Evolutionary conservation across 2,113 vertebrate species (phyloP), one percentile per base, ranked within the genome.

Genomic region (Sakesphorus luctuosus): DNA sequence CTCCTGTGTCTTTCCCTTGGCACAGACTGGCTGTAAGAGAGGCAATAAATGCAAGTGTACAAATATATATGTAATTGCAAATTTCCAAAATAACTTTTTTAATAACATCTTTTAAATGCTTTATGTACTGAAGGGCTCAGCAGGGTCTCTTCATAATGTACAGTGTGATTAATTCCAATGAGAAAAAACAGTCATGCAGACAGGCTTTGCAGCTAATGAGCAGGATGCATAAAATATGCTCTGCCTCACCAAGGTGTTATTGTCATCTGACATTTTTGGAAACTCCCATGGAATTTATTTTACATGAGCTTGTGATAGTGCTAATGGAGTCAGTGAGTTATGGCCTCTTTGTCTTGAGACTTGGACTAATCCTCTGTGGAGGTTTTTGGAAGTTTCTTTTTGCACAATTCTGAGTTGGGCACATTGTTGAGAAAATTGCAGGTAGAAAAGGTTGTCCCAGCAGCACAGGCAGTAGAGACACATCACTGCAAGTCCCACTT

Each of bases 131-230:
- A 89, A 87, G 67, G 62, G 63, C 73, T 93, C 89, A 92, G 82
- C 0, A 0, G 36, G 36, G 50, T 84, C 59, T 84, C 49, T 87
- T 90, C 50, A 25, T 96, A 96, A 95, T 79, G 79, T n/a, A 58
- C 40, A 55, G 52, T 62, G 76, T 91, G 87, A 95, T 96, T 94
- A 96, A 96, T 94, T 84, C 53, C 85, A 95, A 92, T 91, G 84
- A 93, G 87, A 61, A 84, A 71, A 90, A 84, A 91, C 59, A 90
- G 71, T 71, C 65, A 83, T 76, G 92, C 89, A 96, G 91, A 76
- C 72, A 94, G 91, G 68, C 82, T 91, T 95, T 92, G 46, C 85
- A 89, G 82, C 75, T 97, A 95, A 96, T 43, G 79, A 97, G 46
- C 82, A 91, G 78, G 87, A 71, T 94, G 93, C 84, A 78, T 88